phyloP scores from a whole-genome alignment of 2,888 invertebrate species.

The Aspidapion aeneum region DNA sequence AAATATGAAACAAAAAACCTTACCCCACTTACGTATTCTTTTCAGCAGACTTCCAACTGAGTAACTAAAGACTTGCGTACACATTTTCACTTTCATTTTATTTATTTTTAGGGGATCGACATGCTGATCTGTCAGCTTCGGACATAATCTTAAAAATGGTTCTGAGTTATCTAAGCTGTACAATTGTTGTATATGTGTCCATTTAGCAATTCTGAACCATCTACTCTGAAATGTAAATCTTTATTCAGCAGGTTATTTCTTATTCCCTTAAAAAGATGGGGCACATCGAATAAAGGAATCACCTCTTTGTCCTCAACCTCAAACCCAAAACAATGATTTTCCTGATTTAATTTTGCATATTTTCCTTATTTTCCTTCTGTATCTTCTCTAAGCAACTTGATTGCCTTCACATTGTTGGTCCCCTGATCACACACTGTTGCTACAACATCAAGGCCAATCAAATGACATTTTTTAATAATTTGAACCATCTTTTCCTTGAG shows the following conservation, averaged over 20 bases:
- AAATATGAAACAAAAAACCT: constrained; percentile 1
- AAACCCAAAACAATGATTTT: constrained; percentile 19
- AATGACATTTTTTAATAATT: constrained; percentile 22
- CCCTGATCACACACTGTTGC: constrained; percentile 36
- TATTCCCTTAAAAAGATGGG: constrained; percentile 24
- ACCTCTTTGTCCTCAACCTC: constrained; percentile 15
- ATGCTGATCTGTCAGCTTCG: constrained; percentile 24
- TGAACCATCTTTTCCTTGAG: constrained; percentile 21
- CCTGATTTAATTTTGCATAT: constrained; percentile 1
- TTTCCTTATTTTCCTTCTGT: constrained; percentile 7
- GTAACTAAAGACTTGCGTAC: constrained; percentile 25
- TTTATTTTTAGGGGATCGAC: constrained; percentile 22
- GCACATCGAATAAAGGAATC: constrained; percentile 23
- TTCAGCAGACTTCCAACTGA: constrained; percentile 22
- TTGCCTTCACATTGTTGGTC: constrained; percentile 29
- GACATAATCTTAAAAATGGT: constrained; percentile 12
- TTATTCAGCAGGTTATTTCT: constrained; percentile 23
- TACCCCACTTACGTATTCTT: constrained; percentile 22
- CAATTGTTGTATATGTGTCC: constrained; percentile 20
- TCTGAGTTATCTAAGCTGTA: constrained; percentile 15
- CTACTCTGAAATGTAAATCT: constrained; percentile 15
- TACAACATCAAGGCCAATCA: constrained; percentile 28
- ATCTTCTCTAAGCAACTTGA: constrained; percentile 24
- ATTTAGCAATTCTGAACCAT: constrained; percentile 17
- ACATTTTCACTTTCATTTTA: constrained; percentile 25